phyloP scores from a whole-genome alignment of 2,113 vertebrate genomes.

The Paratilapia polleni region DNA sequence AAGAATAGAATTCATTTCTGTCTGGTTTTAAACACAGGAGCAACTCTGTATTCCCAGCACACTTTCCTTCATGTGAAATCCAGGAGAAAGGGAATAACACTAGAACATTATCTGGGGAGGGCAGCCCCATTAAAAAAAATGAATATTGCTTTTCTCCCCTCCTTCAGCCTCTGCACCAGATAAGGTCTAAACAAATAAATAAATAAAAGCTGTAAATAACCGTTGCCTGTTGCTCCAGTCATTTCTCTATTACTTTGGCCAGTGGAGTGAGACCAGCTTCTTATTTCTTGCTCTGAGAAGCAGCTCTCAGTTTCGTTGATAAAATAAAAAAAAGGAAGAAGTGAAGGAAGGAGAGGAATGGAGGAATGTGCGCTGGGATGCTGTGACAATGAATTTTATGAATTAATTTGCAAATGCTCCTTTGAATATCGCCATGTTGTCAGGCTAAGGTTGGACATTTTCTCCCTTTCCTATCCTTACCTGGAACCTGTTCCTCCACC shows the following conservation, averaged over 20 bases:
- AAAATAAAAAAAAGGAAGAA: slow-evolving; percentile 31
- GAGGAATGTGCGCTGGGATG: neutral
- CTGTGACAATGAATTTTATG: slow-evolving; percentile 10
- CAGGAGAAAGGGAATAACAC: slow-evolving; percentile 45
- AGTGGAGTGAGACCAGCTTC: slow-evolving; percentile 72
- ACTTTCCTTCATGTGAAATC: slow-evolving; percentile 32
- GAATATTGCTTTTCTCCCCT: slow-evolving; percentile 66
- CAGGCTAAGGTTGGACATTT: neutral
- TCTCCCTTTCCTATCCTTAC: neutral
- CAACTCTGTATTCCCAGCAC: slow-evolving; percentile 24
- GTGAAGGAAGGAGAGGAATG: neutral
- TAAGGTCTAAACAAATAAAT: slow-evolving; percentile 73
- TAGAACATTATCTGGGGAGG: slow-evolving; percentile 57
- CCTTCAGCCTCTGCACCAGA: slow-evolving; percentile 40
- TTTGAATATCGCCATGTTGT: slow-evolving; percentile 25
- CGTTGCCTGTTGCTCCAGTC: slow-evolving; percentile 67
- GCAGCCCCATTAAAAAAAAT: slow-evolving; percentile 67
- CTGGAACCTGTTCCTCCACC: neutral
- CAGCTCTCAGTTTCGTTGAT: slow-evolving; percentile 69
- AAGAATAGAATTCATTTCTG: neutral
- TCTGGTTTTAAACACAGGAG: slow-evolving; percentile 2
- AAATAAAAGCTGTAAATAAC: slow-evolving; percentile 72
- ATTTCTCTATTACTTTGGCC: slow-evolving; percentile 78
- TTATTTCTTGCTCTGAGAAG: slow-evolving; percentile 73
- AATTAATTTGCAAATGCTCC: slow-evolving; percentile 15